A percentile compares a stretch with the other conserved stretches of the same genome.
Evolutionary conservation across 2,888 invertebrate species (phyloP).

Genomic region (Heliconius erato): DNA sequence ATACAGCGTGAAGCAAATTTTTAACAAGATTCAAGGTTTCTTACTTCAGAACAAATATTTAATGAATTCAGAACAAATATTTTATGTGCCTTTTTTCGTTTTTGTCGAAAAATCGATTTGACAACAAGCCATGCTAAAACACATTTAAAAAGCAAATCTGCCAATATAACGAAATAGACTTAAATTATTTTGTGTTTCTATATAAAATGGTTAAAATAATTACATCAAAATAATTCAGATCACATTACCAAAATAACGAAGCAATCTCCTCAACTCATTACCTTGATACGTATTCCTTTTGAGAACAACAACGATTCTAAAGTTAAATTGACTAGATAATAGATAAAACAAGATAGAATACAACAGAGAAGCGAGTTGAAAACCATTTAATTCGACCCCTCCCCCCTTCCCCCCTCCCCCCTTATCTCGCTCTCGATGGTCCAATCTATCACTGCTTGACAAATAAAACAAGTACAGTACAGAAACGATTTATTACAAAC

Average conservation of each 20-base stretch:
- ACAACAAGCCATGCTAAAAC: no score
- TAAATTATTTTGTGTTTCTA: not conserved
- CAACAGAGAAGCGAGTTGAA: slow-evolving; percentile 34
- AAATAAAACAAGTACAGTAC: slow-evolving; percentile 47
- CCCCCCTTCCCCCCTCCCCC: slow-evolving; percentile 24
- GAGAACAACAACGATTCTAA: slow-evolving; percentile 15
- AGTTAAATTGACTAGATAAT: slow-evolving; percentile 38
- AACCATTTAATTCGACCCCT: slow-evolving; percentile 50
- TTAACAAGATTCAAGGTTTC: no score
- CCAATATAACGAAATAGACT: not conserved
- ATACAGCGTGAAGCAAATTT: no score
- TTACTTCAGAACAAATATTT: no score
- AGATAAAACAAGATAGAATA: slow-evolving; percentile 43
- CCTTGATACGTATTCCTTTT: not conserved
- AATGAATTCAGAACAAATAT: no score
- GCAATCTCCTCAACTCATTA: not conserved
- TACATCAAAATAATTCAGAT: not conserved
- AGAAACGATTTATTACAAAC: slow-evolving; percentile 49
- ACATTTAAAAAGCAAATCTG: not conserved
- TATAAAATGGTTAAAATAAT: not conserved
- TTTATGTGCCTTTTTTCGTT: no score
- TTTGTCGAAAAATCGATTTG: no score
- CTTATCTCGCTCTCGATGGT: slow-evolving; percentile 40
- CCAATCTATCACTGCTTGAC: slow-evolving; percentile 46
- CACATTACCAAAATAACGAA: not conserved